phyloP scores from a whole-genome alignment of 2,888 invertebrate species.

The Anthophora plumipes region DNA sequence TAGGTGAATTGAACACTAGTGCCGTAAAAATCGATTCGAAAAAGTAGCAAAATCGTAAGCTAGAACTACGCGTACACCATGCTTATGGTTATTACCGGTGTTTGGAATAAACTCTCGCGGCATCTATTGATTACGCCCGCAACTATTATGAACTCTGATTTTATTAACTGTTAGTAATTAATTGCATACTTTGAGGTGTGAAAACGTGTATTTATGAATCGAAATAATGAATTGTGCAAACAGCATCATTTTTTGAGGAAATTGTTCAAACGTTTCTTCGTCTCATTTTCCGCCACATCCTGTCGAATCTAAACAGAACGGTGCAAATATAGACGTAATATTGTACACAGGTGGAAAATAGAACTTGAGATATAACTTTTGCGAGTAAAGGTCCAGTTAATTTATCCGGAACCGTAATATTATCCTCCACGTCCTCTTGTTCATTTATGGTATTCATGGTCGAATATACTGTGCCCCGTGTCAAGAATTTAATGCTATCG shows the following conservation, averaged over 20 bases:
- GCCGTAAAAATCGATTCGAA: too few species aligned
- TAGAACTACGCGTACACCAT: too few species aligned
- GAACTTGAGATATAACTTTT: slow-evolving; percentile 49
- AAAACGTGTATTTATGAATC: neutral
- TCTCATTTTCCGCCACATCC: slow-evolving; percentile 54
- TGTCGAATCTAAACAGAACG: slow-evolving; percentile 50
- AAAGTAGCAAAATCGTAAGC: too few species aligned
- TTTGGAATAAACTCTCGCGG: neutral
- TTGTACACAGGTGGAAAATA: neutral
- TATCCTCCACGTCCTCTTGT: slow-evolving; percentile 49
- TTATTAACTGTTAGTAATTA: slow-evolving; percentile 10
- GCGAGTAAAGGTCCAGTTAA: slow-evolving; percentile 68
- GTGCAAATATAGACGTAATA: too few species aligned
- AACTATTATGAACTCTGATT: neutral
- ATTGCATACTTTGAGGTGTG: neutral
- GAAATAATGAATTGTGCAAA: neutral
- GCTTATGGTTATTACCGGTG: too few species aligned
- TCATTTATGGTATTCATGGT: slow-evolving; percentile 31
- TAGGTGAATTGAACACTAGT: too few species aligned
- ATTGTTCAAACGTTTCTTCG: slow-evolving; percentile 45
- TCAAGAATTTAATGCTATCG: slow-evolving; percentile 70
- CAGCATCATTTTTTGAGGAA: slow-evolving; percentile 28
- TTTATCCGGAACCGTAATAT: slow-evolving; percentile 45
- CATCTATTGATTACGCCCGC: neutral
- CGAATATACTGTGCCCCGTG: slow-evolving; percentile 67